Base-by-base conservation (phyloP, 1,140 invertebrate species). In the Drosophila gunungcola region DNA sequence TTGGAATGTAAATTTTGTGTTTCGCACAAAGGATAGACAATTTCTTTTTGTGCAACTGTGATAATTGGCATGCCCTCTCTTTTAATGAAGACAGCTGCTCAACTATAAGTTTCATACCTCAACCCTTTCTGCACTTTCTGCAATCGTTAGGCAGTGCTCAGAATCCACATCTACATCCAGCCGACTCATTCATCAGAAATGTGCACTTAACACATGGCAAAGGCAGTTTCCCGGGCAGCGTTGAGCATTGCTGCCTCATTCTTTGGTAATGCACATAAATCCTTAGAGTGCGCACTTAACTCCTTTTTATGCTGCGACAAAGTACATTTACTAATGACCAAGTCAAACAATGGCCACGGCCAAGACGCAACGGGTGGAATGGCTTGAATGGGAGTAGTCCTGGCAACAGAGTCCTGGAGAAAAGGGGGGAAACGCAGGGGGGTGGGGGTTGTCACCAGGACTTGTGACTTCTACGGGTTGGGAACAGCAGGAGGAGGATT, bases 261-360 rank as follows among this genome's bases (percentile, higher is more conserved):
- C 57, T 38, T 55, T 13, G 49, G 36, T 57, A 56, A 61, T 49
- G 58, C 49, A 64, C 78, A 86, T 86, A 86, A 86, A 86, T 86
- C 83, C 83, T 86, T 86, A 86, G 83, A 86, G 83, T 86, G 83
- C 80, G 72, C 83, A 86, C 83, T 86, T 86, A 86, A 86, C 83
- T 86, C 83, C 83, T 86, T 86, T 86, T 86, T 88, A 86, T 74
- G 84, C 84, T 88, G 72, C 83, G 83, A 88, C 83, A 88, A 88
- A 89, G 84, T 88, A 88, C 84, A 89, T 88, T 89, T 88, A 89
- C 84, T 88, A 88, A 88, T 88, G 84, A 88, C 84, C 84, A 89
- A 88, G 84, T 88, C 84, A 88, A 88, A 88, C 84, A 88, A 88
- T 80, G 63, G 73, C 80, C 38, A 34, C 51, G 73, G 64, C 75